Evolutionary conservation across 1,140 invertebrate genomes (phyloP).

Genomic region (Drosophila jambulina): DNA sequence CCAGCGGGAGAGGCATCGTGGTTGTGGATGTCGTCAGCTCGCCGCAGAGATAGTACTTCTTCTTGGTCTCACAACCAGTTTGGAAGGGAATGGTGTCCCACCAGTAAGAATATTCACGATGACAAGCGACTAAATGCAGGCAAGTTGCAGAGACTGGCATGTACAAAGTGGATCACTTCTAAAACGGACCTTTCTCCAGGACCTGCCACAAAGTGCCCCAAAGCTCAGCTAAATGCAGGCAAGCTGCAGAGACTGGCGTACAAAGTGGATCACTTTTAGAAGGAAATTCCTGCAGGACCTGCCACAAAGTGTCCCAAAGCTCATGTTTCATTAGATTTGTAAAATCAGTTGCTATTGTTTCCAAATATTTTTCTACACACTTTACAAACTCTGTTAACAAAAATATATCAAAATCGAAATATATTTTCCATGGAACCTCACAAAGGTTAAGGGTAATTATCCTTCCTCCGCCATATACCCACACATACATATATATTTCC

Average conservation of each 20-base stretch:
- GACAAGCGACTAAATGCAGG: not conserved
- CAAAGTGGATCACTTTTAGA: not conserved
- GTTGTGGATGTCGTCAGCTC: not conserved
- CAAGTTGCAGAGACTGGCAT: too few species aligned
- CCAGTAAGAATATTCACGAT: not conserved
- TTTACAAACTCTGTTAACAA: not conserved
- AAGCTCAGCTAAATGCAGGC: not conserved
- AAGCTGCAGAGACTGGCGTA: too few species aligned
- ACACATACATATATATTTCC: not conserved
- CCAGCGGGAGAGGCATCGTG: not conserved
- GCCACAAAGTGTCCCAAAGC: not conserved
- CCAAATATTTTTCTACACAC: not conserved
- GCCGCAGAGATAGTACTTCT: not conserved
- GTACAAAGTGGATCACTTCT: not conserved
- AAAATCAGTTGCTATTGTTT: not conserved
- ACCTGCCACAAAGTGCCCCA: not conserved
- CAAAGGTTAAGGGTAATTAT: not conserved
- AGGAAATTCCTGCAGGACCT: not conserved
- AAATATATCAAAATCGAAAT: not conserved
- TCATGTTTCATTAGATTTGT: not conserved
- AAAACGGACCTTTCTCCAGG: not conserved
- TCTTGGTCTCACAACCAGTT: not conserved
- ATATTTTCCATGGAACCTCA: not conserved
- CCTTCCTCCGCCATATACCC: not conserved
- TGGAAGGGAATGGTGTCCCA: not conserved